These are phyloP conservation scores for Goniozus legneri DNA, from an alignment of 1,140 invertebrate genomes.

Conservation along the genomic window DNA sequence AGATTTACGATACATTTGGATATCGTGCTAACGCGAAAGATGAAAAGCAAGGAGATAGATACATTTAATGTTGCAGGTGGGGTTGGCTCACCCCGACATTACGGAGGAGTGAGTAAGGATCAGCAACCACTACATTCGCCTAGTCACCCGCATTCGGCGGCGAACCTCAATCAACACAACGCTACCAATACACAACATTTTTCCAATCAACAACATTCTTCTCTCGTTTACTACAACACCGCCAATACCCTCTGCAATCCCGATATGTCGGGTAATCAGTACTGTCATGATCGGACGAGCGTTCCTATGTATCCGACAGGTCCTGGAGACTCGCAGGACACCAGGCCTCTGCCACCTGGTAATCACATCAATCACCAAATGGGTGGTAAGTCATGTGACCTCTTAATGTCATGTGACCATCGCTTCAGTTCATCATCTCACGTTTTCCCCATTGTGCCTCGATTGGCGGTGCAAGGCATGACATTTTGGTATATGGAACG, in stretches of 20 bases:
- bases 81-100: constrained; percentile 58
- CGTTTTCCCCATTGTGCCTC: neutral
- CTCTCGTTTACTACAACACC: constrained; percentile 56
- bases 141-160: constrained; percentile 54
- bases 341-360: constrained; percentile 46
- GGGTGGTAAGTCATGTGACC: constrained; percentile 61
- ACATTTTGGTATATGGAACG: constrained; percentile 13
- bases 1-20: too few relatives aligned
- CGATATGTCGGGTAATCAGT: constrained; percentile 56
- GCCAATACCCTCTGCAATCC: constrained; percentile 45
- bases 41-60: constrained; percentile 34
- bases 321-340: constrained; percentile 54
- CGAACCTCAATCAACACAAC: constrained; percentile 49
- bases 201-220: constrained; percentile 49
- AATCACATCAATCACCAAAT: constrained; percentile 57
- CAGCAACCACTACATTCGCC: constrained; percentile 54
- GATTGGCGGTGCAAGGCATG: constrained; percentile 13
- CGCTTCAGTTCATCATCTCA: constrained; percentile 30
- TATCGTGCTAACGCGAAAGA: too few relatives aligned
- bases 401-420: constrained; percentile 52
- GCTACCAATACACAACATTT: constrained; percentile 52
- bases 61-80: constrained; percentile 59
- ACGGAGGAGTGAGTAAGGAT: constrained; percentile 49
- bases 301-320: constrained; percentile 57
- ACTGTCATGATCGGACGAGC: constrained; percentile 61